Evolutionary conservation across 2,113 vertebrate species (phyloP), one percentile per base, ranked within the genome.

Genomic region (Rhizomys pruinosus): DNA sequence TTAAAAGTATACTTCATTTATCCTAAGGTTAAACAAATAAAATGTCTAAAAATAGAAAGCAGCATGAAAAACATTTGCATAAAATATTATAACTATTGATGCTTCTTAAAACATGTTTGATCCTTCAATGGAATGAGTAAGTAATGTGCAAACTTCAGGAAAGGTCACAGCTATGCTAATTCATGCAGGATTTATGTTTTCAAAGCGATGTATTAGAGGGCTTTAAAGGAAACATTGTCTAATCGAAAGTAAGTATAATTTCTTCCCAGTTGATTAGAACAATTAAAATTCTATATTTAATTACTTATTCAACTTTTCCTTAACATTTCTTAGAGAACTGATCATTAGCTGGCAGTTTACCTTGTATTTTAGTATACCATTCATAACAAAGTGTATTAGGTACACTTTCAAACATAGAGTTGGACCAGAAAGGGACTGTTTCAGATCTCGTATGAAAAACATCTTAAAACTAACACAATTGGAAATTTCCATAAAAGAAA

Each of bases 11-110:
- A 52, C 55, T 37, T 13, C 9, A 0, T 73, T 90, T 66, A 90
- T 71, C 27, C 29, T 68, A 44, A 85, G 77, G 37, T 78, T 95
- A 94, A 59, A 55, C 73, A 87, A 52, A 44, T 37, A 89, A 93
- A 95, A 91, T 55, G 9, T 52, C 69, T 27, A 90, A 73, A 92
- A 87, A 59, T 68, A 19, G 90, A 88, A 94, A 71, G n/a, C 84
- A 69, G 2, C 27, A 95, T 85, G 71, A 95, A 92, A 91, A 93
- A 90, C n/a, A 95, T 89, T 94, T 96, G 23, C 94, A 94, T 92
- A 76, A 92, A 84, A 25, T 80, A 89, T 95, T 93, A 92, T 64
- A 93, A 91, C 61, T 71, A 77, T 80, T 94, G 93, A 96, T 96
- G 89, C 93, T 57, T 92, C 64, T 64, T 93, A 93, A 96, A 97